These are phyloP conservation scores for Geococcyx californianus DNA, from an alignment of 2,113 vertebrate species.

Conservation along the genomic window DNA sequence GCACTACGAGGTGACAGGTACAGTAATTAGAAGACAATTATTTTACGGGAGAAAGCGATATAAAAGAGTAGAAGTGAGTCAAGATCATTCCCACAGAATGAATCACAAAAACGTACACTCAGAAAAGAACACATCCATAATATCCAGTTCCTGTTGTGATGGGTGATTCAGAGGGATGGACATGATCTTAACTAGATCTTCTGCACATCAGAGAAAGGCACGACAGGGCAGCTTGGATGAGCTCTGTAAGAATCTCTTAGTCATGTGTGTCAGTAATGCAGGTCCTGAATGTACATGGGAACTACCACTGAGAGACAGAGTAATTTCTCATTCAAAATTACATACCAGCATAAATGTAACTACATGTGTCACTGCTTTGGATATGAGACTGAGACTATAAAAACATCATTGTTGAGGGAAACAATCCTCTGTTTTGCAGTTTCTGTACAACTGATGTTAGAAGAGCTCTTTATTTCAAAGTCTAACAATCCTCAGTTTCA, in stretches of 20 bases:
- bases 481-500: background rate
- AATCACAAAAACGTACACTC: background rate
- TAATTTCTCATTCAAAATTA: background rate
- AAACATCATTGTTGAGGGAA: background rate
- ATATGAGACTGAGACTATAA: background rate
- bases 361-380: background rate
- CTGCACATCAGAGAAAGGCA: background rate
- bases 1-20: background rate
- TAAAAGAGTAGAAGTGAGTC: background rate
- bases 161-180: background rate
- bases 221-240: background rate
- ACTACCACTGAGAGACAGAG: background rate
- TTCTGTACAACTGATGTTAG: background rate
- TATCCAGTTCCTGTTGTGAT: background rate
- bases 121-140: background rate
- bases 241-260: background rate
- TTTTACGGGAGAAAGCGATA: background rate
- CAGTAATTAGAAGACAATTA: background rate
- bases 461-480: background rate
- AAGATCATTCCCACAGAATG: background rate
- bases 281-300: background rate
- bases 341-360: background rate
- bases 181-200: background rate
- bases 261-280: rapidly evolving
- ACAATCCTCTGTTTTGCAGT: background rate